phyloP scores from a whole-genome alignment of 2,113 vertebrate genomes.

The Tonatia bakeri region DNA sequence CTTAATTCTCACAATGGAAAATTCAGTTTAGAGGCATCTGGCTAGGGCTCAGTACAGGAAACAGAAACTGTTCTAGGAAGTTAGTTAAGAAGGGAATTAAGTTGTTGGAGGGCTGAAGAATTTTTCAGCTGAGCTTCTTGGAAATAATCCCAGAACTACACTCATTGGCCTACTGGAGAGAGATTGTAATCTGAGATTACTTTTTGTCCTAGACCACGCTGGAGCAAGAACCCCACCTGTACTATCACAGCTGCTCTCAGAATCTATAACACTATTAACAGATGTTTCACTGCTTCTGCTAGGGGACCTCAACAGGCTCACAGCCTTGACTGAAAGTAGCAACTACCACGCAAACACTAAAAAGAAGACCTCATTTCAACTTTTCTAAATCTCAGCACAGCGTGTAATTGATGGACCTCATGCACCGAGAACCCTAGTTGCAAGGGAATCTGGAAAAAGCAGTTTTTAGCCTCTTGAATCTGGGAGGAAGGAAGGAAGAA shows the following conservation, averaged over 20 bases:
- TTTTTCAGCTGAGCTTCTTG: neutral
- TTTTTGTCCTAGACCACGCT: neutral
- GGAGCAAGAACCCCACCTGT: neutral
- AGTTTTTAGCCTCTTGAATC: neutral
- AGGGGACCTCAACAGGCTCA: neutral
- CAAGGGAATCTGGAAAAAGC: neutral
- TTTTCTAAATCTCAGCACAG: neutral
- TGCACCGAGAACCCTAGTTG: neutral
- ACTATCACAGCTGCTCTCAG: neutral
- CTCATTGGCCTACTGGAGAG: neutral
- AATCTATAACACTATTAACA: neutral
- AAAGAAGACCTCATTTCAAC: neutral
- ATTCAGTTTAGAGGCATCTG: neutral
- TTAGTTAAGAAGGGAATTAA: neutral
- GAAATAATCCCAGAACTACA: neutral
- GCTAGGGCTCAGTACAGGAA: neutral
- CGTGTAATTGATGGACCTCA: neutral
- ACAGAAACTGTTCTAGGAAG: neutral
- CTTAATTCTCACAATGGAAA: neutral
- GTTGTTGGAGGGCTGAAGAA: neutral
- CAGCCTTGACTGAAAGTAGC: neutral
- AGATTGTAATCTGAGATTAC: neutral
- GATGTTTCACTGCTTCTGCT: neutral
- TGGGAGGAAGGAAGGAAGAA: neutral
- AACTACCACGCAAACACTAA: neutral